Percentiles rank a stretch among this genome's conserved stretches.
phyloP scores from a whole-genome alignment of 2,888 invertebrate species.

The Lasioglossum calceatum region DNA sequence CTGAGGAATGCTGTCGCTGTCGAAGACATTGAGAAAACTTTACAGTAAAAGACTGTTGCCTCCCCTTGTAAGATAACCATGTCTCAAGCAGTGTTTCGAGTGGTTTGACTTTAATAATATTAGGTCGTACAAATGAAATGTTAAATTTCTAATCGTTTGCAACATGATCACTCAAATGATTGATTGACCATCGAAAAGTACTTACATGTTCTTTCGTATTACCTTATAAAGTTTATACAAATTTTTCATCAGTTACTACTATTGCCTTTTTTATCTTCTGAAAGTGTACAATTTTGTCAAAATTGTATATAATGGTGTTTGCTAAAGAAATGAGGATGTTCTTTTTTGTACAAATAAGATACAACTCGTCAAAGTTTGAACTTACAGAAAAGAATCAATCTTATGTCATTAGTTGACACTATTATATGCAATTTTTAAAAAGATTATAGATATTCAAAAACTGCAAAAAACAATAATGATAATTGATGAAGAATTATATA shows the following conservation, averaged over 20 bases:
- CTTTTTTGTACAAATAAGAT: background rate
- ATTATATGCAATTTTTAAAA: background rate
- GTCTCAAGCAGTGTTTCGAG: slow-evolving; percentile 30
- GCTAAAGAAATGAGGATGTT: background rate
- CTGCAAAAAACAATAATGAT: background rate
- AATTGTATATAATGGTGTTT: background rate
- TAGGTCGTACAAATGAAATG: slow-evolving; percentile 10
- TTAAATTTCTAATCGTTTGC: background rate
- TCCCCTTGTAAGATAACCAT: slow-evolving; percentile 13
- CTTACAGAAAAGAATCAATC: background rate
- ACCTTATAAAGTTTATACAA: background rate
- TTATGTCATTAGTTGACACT: background rate
- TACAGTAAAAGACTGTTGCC: background rate
- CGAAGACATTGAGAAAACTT: background rate
- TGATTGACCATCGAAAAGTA: background rate
- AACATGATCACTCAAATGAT: background rate
- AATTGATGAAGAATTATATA: background rate
- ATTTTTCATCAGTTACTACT: background rate
- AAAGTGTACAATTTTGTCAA: background rate
- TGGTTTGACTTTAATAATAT: slow-evolving; percentile 13
- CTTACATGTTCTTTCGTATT: background rate
- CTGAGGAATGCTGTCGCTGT: too few relatives aligned
- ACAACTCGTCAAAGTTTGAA: background rate
- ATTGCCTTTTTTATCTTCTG: background rate
- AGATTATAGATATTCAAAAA: background rate